Evolutionary conservation across 2,113 vertebrate genomes (phyloP).

Genomic region (Bombycilla garrulus): DNA sequence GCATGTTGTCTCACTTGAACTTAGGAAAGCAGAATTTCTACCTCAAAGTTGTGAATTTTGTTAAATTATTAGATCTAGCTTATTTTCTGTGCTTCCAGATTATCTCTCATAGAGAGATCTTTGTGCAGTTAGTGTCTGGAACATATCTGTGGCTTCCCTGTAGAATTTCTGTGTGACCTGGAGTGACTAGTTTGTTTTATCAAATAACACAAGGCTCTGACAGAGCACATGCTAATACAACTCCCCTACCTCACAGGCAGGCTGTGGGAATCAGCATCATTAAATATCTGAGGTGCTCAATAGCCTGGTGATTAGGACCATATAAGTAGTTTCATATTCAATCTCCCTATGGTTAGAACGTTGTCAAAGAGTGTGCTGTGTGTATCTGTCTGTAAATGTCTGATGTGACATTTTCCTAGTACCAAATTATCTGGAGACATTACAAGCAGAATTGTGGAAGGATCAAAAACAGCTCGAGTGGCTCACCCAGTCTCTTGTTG

Average conservation of each 20-base stretch:
- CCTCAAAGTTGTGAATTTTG: neutral
- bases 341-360: neutral
- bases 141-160: neutral
- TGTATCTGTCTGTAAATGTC: neutral
- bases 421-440: slow-evolving; percentile 40
- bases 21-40: neutral
- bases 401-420: slow-evolving; percentile 44
- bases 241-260: neutral
- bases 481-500: slow-evolving; percentile 23
- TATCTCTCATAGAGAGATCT: neutral
- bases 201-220: neutral
- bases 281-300: neutral
- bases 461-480: slow-evolving; percentile 45
- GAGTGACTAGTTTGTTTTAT: slow-evolving; percentile 1
- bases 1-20: neutral
- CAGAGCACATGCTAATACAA: neutral
- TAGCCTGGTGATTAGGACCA: neutral
- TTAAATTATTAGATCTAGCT: neutral
- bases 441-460: slow-evolving; percentile 42
- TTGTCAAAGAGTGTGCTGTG: neutral
- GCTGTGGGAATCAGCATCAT: slow-evolving; percentile 18
- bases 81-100: neutral
- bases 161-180: neutral
- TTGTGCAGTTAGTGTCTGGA: neutral
- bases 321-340: slow-evolving; percentile 13